These are phyloP conservation scores for Campoletis sonorensis DNA, from an alignment of 1,140 invertebrate species.

Conservation along the genomic window DNA sequence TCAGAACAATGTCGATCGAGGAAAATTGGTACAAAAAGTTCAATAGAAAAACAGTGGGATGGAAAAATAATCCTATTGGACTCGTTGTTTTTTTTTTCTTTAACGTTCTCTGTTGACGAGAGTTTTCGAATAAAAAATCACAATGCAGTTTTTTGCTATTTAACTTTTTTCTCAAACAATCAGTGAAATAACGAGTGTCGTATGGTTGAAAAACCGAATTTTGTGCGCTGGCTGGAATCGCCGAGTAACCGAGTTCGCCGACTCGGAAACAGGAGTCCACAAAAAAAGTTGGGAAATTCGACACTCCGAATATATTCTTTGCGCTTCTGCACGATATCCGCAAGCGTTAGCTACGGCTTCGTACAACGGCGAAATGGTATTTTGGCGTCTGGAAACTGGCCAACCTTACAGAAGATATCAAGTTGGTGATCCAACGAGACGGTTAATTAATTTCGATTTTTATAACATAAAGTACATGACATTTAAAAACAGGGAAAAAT, in stretches of 20 bases:
- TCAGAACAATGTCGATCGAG: slow-evolving; percentile 81
- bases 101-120: no score
- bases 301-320: slow-evolving; percentile 86
- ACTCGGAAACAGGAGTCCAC: slow-evolving; percentile 70
- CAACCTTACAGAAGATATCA: slow-evolving; percentile 78
- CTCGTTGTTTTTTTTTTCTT: background rate
- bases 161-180: background rate
- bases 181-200: slow-evolving; percentile 69
- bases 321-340: slow-evolving; percentile 79
- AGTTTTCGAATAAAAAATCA: no score
- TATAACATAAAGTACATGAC: no score
- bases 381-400: slow-evolving; percentile 86
- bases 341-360: slow-evolving; percentile 82
- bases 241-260: slow-evolving; percentile 83
- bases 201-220: slow-evolving; percentile 77
- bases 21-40: slow-evolving; percentile 67
- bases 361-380: slow-evolving; percentile 86
- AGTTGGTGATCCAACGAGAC: slow-evolving; percentile 60
- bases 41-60: no score
- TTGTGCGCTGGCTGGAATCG: slow-evolving; percentile 85
- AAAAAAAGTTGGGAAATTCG: slow-evolving; percentile 80
- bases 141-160: background rate
- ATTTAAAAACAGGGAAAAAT: no score
- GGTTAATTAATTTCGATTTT: no score
- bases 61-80: background rate